Conservation (phyloP, 2,888 invertebrate genomes). For the Nephrotoma flavescens region DNA sequence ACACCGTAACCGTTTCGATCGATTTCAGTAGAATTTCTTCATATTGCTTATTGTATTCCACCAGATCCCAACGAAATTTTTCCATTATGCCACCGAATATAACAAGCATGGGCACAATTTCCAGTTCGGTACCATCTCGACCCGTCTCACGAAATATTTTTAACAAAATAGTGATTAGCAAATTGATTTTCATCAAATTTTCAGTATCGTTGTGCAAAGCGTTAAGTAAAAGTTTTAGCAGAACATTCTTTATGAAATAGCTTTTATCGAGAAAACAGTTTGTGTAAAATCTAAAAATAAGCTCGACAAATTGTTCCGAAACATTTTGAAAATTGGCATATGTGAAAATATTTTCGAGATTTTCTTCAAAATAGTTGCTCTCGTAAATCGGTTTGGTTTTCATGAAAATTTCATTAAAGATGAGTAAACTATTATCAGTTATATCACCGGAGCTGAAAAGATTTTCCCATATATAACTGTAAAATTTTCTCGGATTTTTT, state of each 20-base stretch:
- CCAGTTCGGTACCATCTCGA: slow-evolving; percentile 17
- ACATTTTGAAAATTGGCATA: not conserved
- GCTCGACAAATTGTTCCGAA: not conserved
- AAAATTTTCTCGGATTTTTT: slow-evolving; percentile 19
- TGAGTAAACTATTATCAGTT: not conserved
- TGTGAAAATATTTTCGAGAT: not conserved
- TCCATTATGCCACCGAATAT: slow-evolving; percentile 23
- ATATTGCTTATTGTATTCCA: slow-evolving; percentile 19
- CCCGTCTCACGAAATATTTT: slow-evolving; percentile 14
- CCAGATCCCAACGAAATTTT: slow-evolving; percentile 22
- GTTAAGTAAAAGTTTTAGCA: not conserved
- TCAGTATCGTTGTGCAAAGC: not conserved
- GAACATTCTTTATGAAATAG: not conserved
- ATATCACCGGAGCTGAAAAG: not conserved
- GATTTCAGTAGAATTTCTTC: slow-evolving; percentile 20
- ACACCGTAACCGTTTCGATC: slow-evolving; percentile 16
- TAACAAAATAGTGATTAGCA: slow-evolving; percentile 17
- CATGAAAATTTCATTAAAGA: slow-evolving; percentile 16
- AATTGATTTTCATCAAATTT: not conserved
- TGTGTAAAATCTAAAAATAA: not conserved
- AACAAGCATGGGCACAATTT: slow-evolving; percentile 21
- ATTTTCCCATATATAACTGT: slow-evolving; percentile 10
- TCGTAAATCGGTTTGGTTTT: slow-evolving; percentile 12
- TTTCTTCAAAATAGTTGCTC: not conserved
- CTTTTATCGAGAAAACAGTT: not conserved